A percentile compares a stretch with the other conserved stretches of the same genome.
These are phyloP conservation scores for Eretmocerus hayati DNA, from an alignment of 2,888 invertebrate species.

Conservation along the genomic window DNA sequence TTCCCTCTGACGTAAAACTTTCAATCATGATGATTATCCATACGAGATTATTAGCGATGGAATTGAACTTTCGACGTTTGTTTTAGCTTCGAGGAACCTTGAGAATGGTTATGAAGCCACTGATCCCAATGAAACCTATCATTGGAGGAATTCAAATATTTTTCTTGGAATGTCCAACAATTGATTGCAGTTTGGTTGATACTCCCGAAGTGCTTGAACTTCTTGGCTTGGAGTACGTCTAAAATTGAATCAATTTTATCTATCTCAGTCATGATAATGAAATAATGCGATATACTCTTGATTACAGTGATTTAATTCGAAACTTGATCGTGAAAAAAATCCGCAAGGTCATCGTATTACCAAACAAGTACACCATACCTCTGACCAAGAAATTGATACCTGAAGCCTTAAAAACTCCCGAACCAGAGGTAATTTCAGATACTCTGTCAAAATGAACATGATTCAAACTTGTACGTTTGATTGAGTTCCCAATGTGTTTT, in stretches of 20 bases:
- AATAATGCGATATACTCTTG: no score
- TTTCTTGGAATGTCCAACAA: constrained; percentile 91
- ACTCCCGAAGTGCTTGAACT: constrained; percentile 92
- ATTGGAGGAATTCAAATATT: constrained; percentile 94
- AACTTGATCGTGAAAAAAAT: not conserved
- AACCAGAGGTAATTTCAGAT: not conserved
- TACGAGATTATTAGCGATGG: no score
- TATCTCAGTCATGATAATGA: no score
- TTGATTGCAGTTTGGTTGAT: constrained; percentile 95
- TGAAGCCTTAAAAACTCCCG: not conserved
- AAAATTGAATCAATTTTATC: no score
- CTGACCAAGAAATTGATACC: not conserved
- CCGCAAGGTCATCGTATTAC: not conserved
- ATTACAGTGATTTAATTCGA: not conserved
- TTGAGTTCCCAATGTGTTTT: not conserved
- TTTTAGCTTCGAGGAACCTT: constrained; percentile 83
- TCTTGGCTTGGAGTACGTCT: constrained; percentile 78
- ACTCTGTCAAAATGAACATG: no score
- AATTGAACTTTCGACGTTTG: no score
- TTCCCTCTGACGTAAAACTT: no score
- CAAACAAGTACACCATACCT: not conserved
- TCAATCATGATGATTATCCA: no score
- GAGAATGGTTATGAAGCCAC: constrained; percentile 88
- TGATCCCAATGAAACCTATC: constrained; percentile 82
- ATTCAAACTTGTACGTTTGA: not conserved